Base-by-base conservation (phyloP, 2,888 invertebrate genomes). In the Orchesella flavescens region DNA sequence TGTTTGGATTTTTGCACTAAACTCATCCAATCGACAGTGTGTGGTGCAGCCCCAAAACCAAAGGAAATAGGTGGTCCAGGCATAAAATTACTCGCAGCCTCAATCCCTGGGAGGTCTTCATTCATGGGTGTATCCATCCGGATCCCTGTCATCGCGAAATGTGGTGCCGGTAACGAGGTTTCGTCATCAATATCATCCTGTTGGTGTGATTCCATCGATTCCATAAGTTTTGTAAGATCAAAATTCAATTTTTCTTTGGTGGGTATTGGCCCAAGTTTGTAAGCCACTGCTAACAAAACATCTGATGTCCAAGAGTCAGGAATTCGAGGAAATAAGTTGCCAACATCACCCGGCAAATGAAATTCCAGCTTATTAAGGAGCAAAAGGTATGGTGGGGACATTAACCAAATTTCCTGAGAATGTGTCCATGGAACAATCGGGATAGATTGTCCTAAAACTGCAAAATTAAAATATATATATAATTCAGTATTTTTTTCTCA, bases 401-500 rank as follows among this genome's bases (percentile, higher is more conserved):
- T 92, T 89, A 95, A 92, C 19, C 93, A 92, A 5, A 90, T 89
- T 4, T 92, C 93, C 89, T 95, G 94, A 55, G 94, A 93, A 82
- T 92, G 92, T 85, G 93, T 95, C 94, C 94, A 95, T 3, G 94
- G 93, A 0, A 95, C 93, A 72, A 95, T 89, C 0, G 95, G 95
- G 61, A 95, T 93, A 0, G 94, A 93, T 88, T 94, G 92, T 74
- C 93, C 92, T 88, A 93, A 90, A 75, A 93, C 95, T 95, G 89
- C 69, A 92, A 91, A 78, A 12, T 17, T 59, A 55, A n/a, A n/a
- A n/a, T n/a, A n/a, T n/a, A n/a, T n/a, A n/a, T n/a, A 12, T 55
- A 55, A 55, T n/a, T 12, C n/a, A 12, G 17, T 81, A 86, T 5
- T 55, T 55, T 55, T 55, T 55, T 46, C 46, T 46, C 9, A 7